A percentile compares a stretch with the other conserved stretches of the same genome.
phyloP scores from a whole-genome alignment of 2,113 vertebrate species.

The Peromyscus leucopus region DNA sequence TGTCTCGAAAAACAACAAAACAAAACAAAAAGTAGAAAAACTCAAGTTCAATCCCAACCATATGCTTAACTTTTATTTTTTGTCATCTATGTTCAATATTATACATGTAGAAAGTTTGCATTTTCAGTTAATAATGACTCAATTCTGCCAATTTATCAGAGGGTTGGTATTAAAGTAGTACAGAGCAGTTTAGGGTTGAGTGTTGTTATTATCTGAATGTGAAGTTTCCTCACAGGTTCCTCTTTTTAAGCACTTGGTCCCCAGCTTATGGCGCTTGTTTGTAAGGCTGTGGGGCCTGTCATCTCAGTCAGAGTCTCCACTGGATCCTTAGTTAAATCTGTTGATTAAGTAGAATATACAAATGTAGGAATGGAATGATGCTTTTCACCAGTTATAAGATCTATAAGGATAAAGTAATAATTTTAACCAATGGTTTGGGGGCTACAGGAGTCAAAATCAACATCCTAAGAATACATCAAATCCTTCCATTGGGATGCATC shows the following conservation, averaged over 20 bases:
- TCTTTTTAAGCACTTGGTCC: too few species aligned
- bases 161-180: too few species aligned
- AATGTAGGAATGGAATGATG: constrained; percentile 6
- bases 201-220: too few species aligned
- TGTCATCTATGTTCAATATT: background rate
- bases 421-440: constrained; percentile 26
- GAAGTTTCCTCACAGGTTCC: too few species aligned
- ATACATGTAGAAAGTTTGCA: constrained; percentile 12
- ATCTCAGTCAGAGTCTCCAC: background rate
- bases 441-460: constrained; percentile 32
- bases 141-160: too few species aligned
- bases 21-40: background rate
- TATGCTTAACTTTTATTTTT: constrained; percentile 39
- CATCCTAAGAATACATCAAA: constrained; percentile 56
- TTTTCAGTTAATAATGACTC: too few species aligned
- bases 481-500: constrained; percentile 11
- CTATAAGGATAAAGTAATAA: constrained; percentile 59
- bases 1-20: too few species aligned
- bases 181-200: too few species aligned
- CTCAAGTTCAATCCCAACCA: constrained; percentile 38
- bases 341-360: background rate
- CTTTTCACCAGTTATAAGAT: constrained; percentile 39
- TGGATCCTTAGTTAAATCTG: background rate
- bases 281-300: too few species aligned
- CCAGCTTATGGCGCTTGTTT: too few species aligned